These are phyloP conservation scores for Kuschelorhynchus macadamiae DNA, from an alignment of 2,888 invertebrate genomes.

Conservation along the genomic window DNA sequence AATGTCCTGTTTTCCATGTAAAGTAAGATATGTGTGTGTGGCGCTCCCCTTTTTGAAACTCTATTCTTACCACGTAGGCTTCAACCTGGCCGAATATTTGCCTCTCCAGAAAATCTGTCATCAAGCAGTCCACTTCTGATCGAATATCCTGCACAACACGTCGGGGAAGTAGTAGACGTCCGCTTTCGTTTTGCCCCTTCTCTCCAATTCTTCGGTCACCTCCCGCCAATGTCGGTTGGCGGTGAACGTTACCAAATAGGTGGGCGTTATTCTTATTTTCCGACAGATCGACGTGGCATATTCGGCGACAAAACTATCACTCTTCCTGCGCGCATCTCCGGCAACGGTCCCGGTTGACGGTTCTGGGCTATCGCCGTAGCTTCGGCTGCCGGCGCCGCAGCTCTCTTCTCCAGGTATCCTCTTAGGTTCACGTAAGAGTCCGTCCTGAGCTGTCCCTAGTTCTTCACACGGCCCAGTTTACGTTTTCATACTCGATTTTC, in stretches of 20 bases:
- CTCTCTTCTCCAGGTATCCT: neutral
- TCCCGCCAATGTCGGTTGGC: neutral
- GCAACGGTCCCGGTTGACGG: neutral
- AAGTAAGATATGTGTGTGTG: neutral
- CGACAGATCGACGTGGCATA: neutral
- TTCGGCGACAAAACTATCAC: neutral
- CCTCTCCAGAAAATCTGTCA: neutral
- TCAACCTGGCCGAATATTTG: neutral
- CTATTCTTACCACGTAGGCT: neutral
- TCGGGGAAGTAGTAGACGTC: neutral
- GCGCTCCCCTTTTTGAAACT: conserved; percentile 14
- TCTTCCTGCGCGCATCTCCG: neutral
- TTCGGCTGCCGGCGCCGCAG: no score
- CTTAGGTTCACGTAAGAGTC: conserved; percentile 1
- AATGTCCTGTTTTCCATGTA: neutral
- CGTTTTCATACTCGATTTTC: conserved; percentile 16
- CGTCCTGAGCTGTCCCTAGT: neutral
- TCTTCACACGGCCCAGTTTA: conserved; percentile 2
- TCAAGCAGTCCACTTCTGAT: neutral
- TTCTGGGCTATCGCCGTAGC: no score
- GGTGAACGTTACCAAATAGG: neutral
- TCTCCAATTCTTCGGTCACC: neutral
- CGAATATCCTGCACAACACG: neutral
- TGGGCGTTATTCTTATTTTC: neutral
- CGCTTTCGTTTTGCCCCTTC: neutral